phyloP scores from a whole-genome alignment of 2,888 invertebrate genomes.

The Xestoiulus laeticollis region DNA sequence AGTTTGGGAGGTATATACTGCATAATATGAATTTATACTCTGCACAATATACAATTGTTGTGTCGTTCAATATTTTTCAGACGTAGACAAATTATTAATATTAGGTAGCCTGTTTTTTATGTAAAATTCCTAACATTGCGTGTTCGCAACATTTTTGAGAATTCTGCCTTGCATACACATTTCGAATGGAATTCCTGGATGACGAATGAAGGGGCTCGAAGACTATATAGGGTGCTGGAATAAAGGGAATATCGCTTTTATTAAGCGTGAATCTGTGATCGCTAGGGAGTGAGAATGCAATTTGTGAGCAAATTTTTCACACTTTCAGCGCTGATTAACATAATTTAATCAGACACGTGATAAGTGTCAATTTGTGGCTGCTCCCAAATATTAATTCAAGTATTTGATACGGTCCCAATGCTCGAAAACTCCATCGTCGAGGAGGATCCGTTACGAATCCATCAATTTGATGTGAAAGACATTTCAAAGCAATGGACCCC shows the following conservation, averaged over 20 bases:
- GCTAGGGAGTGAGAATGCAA: constrained; percentile 20
- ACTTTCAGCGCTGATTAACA: constrained; percentile 29
- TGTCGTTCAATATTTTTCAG: background rate
- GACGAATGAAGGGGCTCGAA: background rate
- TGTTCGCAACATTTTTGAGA: background rate
- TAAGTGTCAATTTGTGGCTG: constrained; percentile 34
- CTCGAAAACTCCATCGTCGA: background rate
- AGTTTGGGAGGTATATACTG: too few relatives aligned
- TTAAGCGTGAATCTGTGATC: constrained; percentile 12
- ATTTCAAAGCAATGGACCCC: constrained; percentile 28
- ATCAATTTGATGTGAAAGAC: constrained; percentile 34
- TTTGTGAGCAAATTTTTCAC: background rate
- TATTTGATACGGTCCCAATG: background rate
- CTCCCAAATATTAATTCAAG: constrained; percentile 30
- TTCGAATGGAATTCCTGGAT: background rate
- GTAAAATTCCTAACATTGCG: background rate
- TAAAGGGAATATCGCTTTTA: constrained; percentile 2
- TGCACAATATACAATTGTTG: background rate
- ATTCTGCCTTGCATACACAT: background rate
- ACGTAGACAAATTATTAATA: too few relatives aligned
- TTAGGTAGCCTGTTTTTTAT: too few relatives aligned
- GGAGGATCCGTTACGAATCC: constrained; percentile 32
- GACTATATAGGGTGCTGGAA: background rate
- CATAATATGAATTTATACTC: background rate
- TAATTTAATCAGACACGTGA: constrained; percentile 30